Base-by-base conservation (phyloP, 2,797 vertebrate genomes). In the Oreortyx pictus region DNA sequence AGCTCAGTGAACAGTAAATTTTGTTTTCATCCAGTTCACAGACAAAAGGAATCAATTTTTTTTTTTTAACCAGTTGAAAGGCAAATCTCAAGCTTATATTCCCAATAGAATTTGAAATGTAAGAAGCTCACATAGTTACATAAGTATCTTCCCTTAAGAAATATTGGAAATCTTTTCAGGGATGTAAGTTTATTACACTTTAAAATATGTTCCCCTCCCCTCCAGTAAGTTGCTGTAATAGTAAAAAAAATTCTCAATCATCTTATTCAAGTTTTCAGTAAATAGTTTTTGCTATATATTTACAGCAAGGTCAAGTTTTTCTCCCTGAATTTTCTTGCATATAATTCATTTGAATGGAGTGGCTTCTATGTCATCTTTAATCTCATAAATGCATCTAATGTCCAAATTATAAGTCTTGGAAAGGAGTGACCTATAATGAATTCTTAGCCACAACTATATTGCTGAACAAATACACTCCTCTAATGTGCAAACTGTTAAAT, bases 401-500 rank as follows among this genome's bases (percentile, higher is more conserved):
- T 89, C 87, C 76, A 93, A 88, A 93, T 90, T 87, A 85, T 90
- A 94, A 96, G 91, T 75, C 91, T 41, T 78, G 64, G 59, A 91
- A 92, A 78, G 70, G 74, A 64, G 64, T 77, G 71, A 89, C 95
- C 97, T 92, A 76, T 96, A 96, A 94, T 79, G 72, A 93, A 93
- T 74, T 77, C 75, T 94, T 96, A 93, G 91, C 76, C 39, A 77
- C 41, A 93, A 60, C 80, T 82, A 91, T 89, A 66, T 88, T 89
- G 90, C 77, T 94, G 83, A 96, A 87, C 78, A 94, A 96, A 97
- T 80, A 93, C 49, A 56, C 61, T 92, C 89, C 90, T 94, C 75
- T 78, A 95, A 88, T 94, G 91, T 89, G 67, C 92, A 94, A 96
- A 97, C 72, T 71, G 75, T 86, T 95, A 96, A 96, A 83, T 93